Evolutionary conservation across 2,113 vertebrate species (phyloP), one percentile per base, ranked within the genome.

Genomic region (Lagopus muta): DNA sequence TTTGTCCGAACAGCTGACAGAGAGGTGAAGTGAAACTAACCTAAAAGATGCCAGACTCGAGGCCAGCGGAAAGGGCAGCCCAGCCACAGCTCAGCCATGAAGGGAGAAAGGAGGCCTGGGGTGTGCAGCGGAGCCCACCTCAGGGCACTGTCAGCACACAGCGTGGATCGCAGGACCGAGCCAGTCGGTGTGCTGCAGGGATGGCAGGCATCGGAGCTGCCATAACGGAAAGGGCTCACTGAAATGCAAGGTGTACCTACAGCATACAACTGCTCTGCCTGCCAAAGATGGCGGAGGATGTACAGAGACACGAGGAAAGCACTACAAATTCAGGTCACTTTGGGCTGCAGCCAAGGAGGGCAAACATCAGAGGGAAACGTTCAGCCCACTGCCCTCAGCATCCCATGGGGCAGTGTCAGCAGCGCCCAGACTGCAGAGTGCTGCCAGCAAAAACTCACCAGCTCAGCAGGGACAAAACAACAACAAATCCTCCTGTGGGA

Each of bases 361-460:
- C 0, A 3, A 27, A 13, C 10, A 32, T 19, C 36, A 8, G 66
- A 48, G 32, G 60, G 21, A 57, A 66, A 38, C 0, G 0, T 15
- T 9, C 81, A 65, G 10, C 7, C 22, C 2, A 1, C 6, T 2
- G 6, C 24, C 15, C 62, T 21, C 55, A 16, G n/a, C 60, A 66
- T 36, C 27, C 9, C 7, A 0, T 8, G 40, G 0, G 7, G 12
- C 5, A 21, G 45, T 20, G 38, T 50, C 66, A 71, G 50, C 34
- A 17, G 21, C 45, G 15, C 1, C 45, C 61, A 11, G 0, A 0
- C 24, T 22, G 32, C 0, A 0, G 11, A 6, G 14, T 25, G 40
- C 14, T 57, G 27, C 3, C 8, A 4, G 25, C 21, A 67, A 18
- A 20, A 12, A 7, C 50, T 9, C 55, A 27, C 12, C 5, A 10